Conservation (phyloP, 2,113 vertebrate species). For the Regulus satrapa region DNA sequence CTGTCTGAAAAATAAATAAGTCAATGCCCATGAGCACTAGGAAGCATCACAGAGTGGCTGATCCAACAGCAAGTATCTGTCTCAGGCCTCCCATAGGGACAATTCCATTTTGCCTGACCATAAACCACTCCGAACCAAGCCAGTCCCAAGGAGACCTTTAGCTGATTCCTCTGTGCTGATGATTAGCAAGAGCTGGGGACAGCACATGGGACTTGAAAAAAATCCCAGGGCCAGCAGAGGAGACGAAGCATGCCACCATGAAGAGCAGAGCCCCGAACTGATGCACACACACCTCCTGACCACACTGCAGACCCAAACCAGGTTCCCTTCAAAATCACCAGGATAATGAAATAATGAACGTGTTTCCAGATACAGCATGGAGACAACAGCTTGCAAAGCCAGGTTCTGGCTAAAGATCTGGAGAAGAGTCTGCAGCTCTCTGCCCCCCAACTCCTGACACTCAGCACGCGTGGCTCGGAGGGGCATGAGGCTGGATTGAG, state of each 20-base stretch:
- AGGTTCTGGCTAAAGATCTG: rapidly evolving
- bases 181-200: not conserved
- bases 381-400: not conserved
- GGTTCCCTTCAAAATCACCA: not conserved
- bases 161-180: not conserved
- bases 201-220: not conserved
- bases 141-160: not conserved
- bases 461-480: rapidly evolving
- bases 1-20: slow-evolving; percentile 17
- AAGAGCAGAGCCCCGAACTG: not conserved
- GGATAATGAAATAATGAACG: rapidly evolving
- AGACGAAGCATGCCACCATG: not conserved
- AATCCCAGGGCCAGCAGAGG: not conserved
- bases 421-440: not conserved
- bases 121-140: not conserved
- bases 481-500: not conserved
- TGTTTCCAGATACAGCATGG: not conserved
- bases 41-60: not conserved
- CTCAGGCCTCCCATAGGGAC: not conserved
- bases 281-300: rapidly evolving
- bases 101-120: not conserved
- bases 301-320: rapidly evolving
- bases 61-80: not conserved
- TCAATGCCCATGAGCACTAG: not conserved
- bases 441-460: rapidly evolving